Evolutionary conservation across 2,888 invertebrate genomes (phyloP).

Genomic region (Platycnemis pennipes): DNA sequence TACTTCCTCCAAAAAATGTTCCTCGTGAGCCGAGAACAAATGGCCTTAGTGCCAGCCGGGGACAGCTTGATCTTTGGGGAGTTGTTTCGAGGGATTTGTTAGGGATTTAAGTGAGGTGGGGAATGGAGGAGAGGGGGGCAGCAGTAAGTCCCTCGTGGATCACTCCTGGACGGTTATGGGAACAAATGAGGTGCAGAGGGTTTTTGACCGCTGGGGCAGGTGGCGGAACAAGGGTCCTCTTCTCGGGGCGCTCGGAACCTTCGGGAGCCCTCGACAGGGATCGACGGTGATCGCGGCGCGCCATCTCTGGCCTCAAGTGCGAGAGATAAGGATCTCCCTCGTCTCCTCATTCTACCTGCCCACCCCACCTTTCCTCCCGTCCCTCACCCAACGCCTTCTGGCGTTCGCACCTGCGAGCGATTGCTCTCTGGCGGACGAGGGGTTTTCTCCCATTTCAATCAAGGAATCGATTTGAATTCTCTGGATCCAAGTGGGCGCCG

Average conservation of each 20-base stretch:
- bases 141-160: background rate
- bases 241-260: background rate
- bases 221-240: background rate
- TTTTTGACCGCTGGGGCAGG: background rate
- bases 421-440: background rate
- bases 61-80: background rate
- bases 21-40: background rate
- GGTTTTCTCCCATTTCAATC: background rate
- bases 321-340: background rate
- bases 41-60: background rate
- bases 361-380: background rate
- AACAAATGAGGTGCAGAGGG: background rate
- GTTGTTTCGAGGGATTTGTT: slow-evolving; percentile 12
- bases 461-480: no score
- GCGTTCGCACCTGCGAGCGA: background rate
- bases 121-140: background rate
- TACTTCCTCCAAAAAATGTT: background rate
- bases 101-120: background rate
- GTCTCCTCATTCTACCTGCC: background rate
- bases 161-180: background rate
- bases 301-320: background rate
- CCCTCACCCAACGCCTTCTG: background rate
- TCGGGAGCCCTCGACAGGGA: background rate
- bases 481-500: background rate
- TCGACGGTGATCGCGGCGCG: background rate